phyloP scores from a whole-genome alignment of 2,113 vertebrate genomes.

The Ictalurus punctatus region DNA sequence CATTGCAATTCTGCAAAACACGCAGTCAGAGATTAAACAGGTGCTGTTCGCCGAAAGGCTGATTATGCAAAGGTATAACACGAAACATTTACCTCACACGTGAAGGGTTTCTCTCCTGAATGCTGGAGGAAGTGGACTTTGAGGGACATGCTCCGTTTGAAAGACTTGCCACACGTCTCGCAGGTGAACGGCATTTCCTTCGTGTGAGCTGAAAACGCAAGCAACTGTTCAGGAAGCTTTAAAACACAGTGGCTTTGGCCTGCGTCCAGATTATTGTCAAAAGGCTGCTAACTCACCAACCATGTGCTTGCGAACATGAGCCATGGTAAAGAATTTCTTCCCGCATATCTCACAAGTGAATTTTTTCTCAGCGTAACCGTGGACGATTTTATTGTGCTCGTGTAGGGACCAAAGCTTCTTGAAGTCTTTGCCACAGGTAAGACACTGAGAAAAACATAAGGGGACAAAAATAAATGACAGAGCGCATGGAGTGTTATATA shows the following conservation, averaged over 20 bases:
- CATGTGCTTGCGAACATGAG: constrained; percentile 89
- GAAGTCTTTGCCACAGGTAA: constrained; percentile 82
- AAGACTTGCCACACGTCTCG: constrained; percentile 86
- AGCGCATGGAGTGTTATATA: not conserved
- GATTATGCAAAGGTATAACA: too few relatives aligned
- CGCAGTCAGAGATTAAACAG: not conserved
- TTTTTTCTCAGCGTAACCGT: constrained; percentile 81
- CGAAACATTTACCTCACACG: constrained; percentile 76
- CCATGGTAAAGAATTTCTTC: constrained; percentile 89
- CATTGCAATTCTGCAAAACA: constrained; percentile 76
- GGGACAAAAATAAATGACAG: not conserved
- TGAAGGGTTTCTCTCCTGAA: constrained; percentile 85
- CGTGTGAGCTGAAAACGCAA: constrained; percentile 74
- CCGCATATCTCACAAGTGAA: constrained; percentile 85
- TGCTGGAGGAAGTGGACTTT: constrained; percentile 88
- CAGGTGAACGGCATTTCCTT: constrained; percentile 91
- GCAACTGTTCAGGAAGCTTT: not conserved
- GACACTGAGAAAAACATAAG: constrained; percentile 69
- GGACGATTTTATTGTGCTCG: constrained; percentile 83
- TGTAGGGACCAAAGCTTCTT: constrained; percentile 88
- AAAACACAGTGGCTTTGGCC: not conserved
- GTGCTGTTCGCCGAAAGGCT: not conserved
- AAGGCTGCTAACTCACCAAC: constrained; percentile 76
- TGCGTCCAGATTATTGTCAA: not conserved
- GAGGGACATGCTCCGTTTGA: constrained; percentile 88